Conservation (phyloP, 2,797 vertebrate genomes). For the Tamandua tetradactyla region DNA sequence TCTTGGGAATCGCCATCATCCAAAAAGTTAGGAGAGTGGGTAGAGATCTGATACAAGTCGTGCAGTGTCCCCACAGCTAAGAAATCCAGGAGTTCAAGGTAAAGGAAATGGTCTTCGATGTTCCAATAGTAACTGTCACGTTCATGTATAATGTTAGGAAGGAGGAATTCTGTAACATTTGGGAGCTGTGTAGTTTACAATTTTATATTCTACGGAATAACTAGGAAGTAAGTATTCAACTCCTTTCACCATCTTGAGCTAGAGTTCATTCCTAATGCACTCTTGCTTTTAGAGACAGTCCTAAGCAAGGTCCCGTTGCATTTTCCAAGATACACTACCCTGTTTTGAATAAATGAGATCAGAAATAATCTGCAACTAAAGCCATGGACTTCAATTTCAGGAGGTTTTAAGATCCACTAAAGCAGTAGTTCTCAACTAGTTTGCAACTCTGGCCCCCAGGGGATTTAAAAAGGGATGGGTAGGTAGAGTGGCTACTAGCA, state of each 20-base stretch:
- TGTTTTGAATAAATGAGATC: not conserved
- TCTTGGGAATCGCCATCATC: not conserved
- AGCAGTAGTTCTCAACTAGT: not conserved
- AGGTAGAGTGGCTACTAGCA: not conserved
- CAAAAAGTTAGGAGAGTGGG: not conserved
- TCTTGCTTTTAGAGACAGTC: not conserved
- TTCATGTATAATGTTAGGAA: not conserved
- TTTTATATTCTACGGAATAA: not conserved
- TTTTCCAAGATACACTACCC: not conserved
- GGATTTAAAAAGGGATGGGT: too few species aligned
- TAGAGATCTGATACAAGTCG: not conserved
- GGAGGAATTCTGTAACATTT: not conserved
- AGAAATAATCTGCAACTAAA: not conserved
- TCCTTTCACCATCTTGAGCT: not conserved
- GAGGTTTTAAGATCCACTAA: too few species aligned
- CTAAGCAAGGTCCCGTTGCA: not conserved
- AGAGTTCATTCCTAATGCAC: not conserved
- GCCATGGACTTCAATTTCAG: not conserved
- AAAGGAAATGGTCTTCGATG: not conserved
- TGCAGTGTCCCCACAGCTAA: not conserved
- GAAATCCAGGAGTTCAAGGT: not conserved
- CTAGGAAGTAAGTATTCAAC: not conserved
- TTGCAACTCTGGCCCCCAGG: not conserved
- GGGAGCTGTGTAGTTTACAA: not conserved
- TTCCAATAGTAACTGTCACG: not conserved